Evolutionary conservation across 35 echinoderm and acorn worm genomes (phyloP).

Genomic region (Chiridota heheva): DNA sequence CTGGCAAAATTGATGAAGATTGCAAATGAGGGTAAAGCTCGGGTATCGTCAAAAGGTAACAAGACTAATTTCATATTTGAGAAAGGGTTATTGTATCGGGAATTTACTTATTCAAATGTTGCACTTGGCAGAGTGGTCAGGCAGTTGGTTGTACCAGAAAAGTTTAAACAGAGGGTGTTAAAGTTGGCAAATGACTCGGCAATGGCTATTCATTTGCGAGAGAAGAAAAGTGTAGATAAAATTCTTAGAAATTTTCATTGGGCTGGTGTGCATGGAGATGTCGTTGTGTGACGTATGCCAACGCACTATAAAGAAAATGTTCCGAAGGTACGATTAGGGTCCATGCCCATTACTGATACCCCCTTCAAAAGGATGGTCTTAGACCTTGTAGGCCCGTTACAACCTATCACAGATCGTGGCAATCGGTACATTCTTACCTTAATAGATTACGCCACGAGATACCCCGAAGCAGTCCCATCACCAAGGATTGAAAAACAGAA

Average conservation of each 20-base stretch:
- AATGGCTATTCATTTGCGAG: slow-evolving; percentile 26
- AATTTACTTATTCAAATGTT: slow-evolving; percentile 14
- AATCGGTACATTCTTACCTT: slow-evolving; percentile 22
- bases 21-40: no score
- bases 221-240: slow-evolving; percentile 23
- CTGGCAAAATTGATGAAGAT: no score
- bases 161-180: neutral
- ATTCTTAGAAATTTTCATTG: slow-evolving; percentile 16
- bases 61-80: neutral
- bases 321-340: slow-evolving; percentile 2
- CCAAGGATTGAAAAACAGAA: slow-evolving; percentile 49
- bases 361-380: slow-evolving; percentile 28
- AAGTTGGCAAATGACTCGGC: neutral
- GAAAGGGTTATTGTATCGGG: slow-evolving; percentile 10
- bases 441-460: slow-evolving; percentile 13
- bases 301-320: slow-evolving; percentile 25
- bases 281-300: slow-evolving; percentile 34
- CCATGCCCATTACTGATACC: slow-evolving; percentile 31
- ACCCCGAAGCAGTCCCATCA: slow-evolving; percentile 9
- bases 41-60: no score
- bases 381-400: slow-evolving; percentile 31
- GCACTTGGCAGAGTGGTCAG: neutral
- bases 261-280: slow-evolving; percentile 18
- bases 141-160: slow-evolving; percentile 4
- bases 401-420: slow-evolving; percentile 2